These are phyloP conservation scores for Cheirogaleus major DNA, from an alignment of 2,797 vertebrate species.

Conservation along the genomic window DNA sequence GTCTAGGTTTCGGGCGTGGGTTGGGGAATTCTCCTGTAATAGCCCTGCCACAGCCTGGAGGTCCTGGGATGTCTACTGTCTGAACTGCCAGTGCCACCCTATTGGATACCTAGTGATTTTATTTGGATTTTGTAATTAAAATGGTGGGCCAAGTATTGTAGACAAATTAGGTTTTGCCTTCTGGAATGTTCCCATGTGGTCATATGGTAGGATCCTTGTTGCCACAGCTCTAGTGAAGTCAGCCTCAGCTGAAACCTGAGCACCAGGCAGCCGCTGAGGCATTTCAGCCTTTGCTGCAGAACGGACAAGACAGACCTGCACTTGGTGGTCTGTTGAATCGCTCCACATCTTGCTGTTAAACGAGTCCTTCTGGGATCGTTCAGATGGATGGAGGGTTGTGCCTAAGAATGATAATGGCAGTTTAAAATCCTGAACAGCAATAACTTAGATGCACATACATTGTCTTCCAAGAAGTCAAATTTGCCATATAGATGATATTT, in stretches of 20 bases:
- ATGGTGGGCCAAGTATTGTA: background rate
- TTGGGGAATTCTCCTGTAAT: background rate
- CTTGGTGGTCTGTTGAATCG: background rate
- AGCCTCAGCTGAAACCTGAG: background rate
- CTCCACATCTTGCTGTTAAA: background rate
- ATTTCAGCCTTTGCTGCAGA: background rate
- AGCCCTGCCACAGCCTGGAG: background rate
- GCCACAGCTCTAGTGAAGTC: background rate
- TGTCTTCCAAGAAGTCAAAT: slow-evolving; percentile 9
- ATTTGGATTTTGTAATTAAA: background rate
- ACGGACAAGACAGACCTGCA: background rate
- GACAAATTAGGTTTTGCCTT: background rate
- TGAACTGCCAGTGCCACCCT: background rate
- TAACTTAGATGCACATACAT: background rate
- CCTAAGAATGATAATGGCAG: background rate
- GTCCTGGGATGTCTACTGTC: background rate
- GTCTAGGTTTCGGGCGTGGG: background rate
- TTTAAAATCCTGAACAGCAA: background rate
- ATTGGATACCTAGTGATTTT: background rate
- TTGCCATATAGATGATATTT: background rate
- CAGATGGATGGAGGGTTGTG: background rate
- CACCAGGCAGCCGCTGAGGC: rapidly evolving
- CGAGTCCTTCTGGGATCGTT: background rate
- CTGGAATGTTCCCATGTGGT: background rate
- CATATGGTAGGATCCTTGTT: background rate